Percentiles rank a stretch among this genome's conserved stretches.
These are phyloP conservation scores for Netelia fuscicornis DNA, from an alignment of 2,888 invertebrate genomes.

Conservation along the genomic window DNA sequence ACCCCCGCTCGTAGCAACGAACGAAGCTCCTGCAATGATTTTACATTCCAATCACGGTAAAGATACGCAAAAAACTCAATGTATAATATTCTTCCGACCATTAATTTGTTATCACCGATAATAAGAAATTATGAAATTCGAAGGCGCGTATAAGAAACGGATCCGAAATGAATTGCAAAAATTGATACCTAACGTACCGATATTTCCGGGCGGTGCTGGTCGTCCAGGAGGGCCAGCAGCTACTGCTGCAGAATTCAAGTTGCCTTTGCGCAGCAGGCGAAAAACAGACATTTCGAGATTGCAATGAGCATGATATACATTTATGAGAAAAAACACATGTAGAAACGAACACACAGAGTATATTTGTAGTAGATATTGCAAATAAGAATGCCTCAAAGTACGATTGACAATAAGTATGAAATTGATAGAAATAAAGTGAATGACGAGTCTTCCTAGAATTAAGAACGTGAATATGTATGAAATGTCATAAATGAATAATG, in stretches of 20 bases:
- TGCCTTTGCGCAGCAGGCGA: conserved; percentile 82
- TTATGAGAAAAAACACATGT: neutral
- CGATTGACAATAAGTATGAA: conserved; percentile 1
- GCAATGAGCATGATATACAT: conserved; percentile 39
- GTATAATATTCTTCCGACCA: neutral
- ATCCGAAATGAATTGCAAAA: neutral
- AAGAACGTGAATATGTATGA: conserved; percentile 14
- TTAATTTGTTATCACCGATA: neutral
- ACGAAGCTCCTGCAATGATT: conserved; percentile 77
- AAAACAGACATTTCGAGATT: conserved; percentile 57
- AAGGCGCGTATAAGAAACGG: neutral
- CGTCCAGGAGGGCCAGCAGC: conserved; percentile 81
- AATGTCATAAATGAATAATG: conserved; percentile 4
- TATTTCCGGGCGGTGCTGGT: conserved; percentile 83
- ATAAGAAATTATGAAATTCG: neutral
- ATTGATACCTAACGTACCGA: conserved; percentile 79
- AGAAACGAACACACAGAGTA: conserved; percentile 1
- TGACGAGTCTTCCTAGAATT: conserved; percentile 13
- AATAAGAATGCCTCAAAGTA: conserved; percentile 32
- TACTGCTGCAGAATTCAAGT: conserved; percentile 74
- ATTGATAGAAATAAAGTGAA: neutral
- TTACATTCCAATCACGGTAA: neutral
- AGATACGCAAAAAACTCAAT: neutral
- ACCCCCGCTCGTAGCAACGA: conserved; percentile 76
- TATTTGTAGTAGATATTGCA: neutral